Evolutionary conservation across 2,888 invertebrate species (phyloP).

Genomic region (Agrochola litura): DNA sequence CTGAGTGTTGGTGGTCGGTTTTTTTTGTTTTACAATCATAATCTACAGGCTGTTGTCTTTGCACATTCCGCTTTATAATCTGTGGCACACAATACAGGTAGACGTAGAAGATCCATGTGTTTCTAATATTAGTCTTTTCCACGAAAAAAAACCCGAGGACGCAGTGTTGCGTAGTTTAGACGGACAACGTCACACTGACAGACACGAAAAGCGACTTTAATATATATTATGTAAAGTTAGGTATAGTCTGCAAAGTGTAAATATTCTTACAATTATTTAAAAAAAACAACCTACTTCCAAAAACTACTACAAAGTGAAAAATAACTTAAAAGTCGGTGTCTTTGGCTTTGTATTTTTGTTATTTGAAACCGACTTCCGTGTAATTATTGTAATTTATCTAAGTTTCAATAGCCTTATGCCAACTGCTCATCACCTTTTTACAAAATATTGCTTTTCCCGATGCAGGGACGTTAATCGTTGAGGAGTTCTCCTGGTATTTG

Average conservation of each 20-base stretch:
- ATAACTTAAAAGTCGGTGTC: too few relatives aligned
- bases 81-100: slow-evolving; percentile 50
- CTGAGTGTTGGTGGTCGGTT: slow-evolving; percentile 78
- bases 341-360: too few relatives aligned
- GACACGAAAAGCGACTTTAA: background rate
- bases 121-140: background rate
- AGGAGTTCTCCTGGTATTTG: too few relatives aligned
- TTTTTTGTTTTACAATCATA: slow-evolving; percentile 76
- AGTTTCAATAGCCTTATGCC: too few relatives aligned
- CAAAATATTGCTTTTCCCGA: too few relatives aligned
- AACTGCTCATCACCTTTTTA: too few relatives aligned
- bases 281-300: too few relatives aligned
- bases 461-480: too few relatives aligned
- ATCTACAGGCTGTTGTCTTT: slow-evolving; percentile 62
- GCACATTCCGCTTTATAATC: slow-evolving; percentile 65
- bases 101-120: background rate
- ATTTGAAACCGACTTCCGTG: too few relatives aligned
- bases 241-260: background rate
- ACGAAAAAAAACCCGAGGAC: background rate
- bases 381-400: too few relatives aligned
- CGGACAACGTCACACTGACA: background rate
- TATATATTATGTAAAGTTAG: background rate
- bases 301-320: too few relatives aligned
- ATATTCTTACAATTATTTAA: background rate
- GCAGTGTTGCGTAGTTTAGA: background rate